Conservation (phyloP, 2,113 vertebrate genomes). For the Nibea coibor region DNA sequence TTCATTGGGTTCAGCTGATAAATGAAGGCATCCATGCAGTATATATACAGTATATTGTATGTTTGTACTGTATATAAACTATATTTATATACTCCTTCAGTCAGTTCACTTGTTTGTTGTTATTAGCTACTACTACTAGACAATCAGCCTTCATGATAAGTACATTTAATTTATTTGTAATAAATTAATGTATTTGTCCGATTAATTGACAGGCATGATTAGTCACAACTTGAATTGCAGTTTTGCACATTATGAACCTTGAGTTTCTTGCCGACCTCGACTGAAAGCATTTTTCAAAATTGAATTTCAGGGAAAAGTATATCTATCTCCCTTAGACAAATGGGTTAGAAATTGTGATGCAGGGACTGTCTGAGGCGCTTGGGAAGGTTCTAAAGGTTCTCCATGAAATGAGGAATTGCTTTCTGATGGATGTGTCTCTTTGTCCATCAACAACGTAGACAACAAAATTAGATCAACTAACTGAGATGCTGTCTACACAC, state of each 20-base stretch:
- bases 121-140: too few species aligned
- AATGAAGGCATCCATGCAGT: neutral
- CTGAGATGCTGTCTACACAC: neutral
- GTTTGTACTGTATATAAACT: too few species aligned
- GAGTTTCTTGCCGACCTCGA: neutral
- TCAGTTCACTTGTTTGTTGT: neutral
- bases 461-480: slow-evolving; percentile 27
- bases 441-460: slow-evolving; percentile 1
- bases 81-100: too few species aligned
- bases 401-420: neutral
- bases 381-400: neutral
- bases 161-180: slow-evolving; percentile 3
- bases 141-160: neutral
- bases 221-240: slow-evolving; percentile 9
- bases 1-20: slow-evolving; percentile 7
- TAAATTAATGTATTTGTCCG: neutral
- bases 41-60: too few species aligned
- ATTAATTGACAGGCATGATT: neutral
- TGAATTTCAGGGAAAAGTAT: slow-evolving; percentile 26
- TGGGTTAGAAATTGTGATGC: slow-evolving; percentile 1
- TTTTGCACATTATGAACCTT: slow-evolving; percentile 8
- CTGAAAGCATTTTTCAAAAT: slow-evolving; percentile 8
- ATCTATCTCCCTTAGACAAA: slow-evolving; percentile 23
- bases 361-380: neutral
- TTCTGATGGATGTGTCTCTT: slow-evolving; percentile 13